Evolutionary conservation across 1,140 invertebrate genomes (phyloP), one percentile per base, ranked within the genome.

Genomic region (Heliconius eleuchia): DNA sequence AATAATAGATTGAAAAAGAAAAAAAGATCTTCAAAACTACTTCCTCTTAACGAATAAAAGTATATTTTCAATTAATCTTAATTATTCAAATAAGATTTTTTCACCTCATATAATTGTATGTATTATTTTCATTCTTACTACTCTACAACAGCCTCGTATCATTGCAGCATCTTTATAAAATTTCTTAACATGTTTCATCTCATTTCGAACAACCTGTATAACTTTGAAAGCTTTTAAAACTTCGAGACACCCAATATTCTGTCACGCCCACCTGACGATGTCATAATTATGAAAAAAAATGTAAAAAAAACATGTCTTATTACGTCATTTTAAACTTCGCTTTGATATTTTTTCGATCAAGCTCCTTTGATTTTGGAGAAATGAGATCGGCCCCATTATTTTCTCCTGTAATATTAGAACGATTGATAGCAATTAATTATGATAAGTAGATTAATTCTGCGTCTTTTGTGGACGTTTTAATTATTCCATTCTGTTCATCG

Each of bases 311-410:
- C 83, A 85, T 81, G 85, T 87, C 81, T 82, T 81, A 83, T 78
- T 86, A 87, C 78, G 86, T 88, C 83, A 88, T 87, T 91, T 81
- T 46, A 85, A 86, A 85, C 78, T 83, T 81, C 83, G 79, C 87
- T 91, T 89, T 90, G 89, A 92, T 89, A 84, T 87, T 86, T 83
- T 85, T 88, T 87, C 87, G 87, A 91, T 91, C 88, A 87, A 87
- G 89, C 42, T 77, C 74, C 85, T 91, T 90, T 89, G 88, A 89
- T 80, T 74, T 79, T 82, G 76, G 83, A 85, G 80, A 84, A 91
- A 89, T 88, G 87, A 90, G 88, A 89, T 91, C 88, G 85, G 76
- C 71, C 42, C 77, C 71, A 90, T 89, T 91, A 88, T 88, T 86
- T 83, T 79, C 73, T 74, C 55, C 80, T 81, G 79, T 82, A 75